Base-by-base conservation (phyloP, 2,797 vertebrate species). In the Fistularia tabacaria region DNA sequence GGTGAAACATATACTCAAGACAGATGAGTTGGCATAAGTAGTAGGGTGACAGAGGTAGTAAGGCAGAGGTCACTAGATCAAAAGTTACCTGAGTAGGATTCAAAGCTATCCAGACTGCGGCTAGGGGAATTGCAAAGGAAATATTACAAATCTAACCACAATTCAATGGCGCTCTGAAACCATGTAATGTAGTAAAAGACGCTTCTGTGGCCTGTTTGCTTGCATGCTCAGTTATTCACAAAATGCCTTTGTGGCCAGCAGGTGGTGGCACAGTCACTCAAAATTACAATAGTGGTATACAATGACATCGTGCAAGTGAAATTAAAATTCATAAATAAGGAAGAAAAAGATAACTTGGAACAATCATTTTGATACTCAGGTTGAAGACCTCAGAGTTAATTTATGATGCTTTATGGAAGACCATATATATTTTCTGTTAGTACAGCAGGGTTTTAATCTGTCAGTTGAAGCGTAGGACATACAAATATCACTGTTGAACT, bases 101-200 rank as follows among this genome's bases (percentile, higher is more conserved):
- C 90, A 90, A 92, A 93, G 87, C 90, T 92, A 89, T 92, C 90
- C 92, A 91, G 85, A 91, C 90, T 91, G 89, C 82, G 90, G 88
- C 91, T 92, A 76, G 47, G 36, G 39, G 69, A 83, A 84, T 82
- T 76, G 85, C 73, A 90, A 75, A 88, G 81, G 73, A 88, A 83
- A 90, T 69, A 83, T 81, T 69, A 87, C 63, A 82, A 57, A 70
- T 87, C 82, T 88, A 71, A 70, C 53, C 80, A 70, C 46, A 66
- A 38, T 55, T 53, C 12, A 43, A 59, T 52, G 70, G 9, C 1
- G 6, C 40, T 67, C 49, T 51, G 6, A 51, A 51, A 25, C 7
- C 38, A 42, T 12, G 4, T 13, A 25, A 5, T 3, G 25, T 25
- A 25, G 25, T 25, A 25, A 25, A 25, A 25, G 25, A 25, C 5